A percentile compares a stretch with the other conserved stretches of the same genome.
Evolutionary conservation across 2,888 invertebrate species (phyloP).

Genomic region (Amphimallon solstitiale): DNA sequence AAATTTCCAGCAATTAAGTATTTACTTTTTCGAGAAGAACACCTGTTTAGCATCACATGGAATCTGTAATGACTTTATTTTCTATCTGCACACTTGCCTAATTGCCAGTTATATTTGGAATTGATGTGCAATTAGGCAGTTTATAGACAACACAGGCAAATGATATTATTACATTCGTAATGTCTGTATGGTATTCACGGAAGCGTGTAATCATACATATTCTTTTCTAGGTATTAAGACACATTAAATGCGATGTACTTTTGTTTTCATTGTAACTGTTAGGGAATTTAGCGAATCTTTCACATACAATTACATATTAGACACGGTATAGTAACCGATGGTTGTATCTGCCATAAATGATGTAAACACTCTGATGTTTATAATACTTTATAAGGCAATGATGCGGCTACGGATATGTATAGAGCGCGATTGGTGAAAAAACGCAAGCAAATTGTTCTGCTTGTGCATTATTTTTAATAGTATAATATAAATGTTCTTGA

Average conservation of each 20-base stretch:
- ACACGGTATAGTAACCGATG: neutral
- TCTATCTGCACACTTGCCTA: neutral
- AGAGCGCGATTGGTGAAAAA: too few species aligned
- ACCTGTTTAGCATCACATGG: neutral
- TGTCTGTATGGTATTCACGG: conserved; percentile 1
- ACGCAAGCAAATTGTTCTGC: too few species aligned
- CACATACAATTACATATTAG: too few species aligned
- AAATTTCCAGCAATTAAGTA: too few species aligned
- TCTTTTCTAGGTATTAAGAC: neutral
- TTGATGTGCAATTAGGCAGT: neutral
- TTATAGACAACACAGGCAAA: neutral
- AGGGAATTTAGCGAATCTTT: too few species aligned
- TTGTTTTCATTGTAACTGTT: neutral
- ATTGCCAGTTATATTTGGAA: neutral
- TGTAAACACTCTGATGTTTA: too few species aligned
- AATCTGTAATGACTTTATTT: neutral
- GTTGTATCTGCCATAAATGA: neutral
- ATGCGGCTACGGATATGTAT: too few species aligned
- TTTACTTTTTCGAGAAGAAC: neutral
- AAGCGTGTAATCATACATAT: conserved; percentile 1
- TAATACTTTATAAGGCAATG: too few species aligned
- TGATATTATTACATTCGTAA: neutral
- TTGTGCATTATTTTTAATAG: too few species aligned
- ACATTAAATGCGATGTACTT: neutral
- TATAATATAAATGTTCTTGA: too few species aligned